A percentile compares a stretch with the other conserved stretches of the same genome.
Evolutionary conservation across 2,797 vertebrate species (phyloP).

Genomic region (Scarus forsteni): DNA sequence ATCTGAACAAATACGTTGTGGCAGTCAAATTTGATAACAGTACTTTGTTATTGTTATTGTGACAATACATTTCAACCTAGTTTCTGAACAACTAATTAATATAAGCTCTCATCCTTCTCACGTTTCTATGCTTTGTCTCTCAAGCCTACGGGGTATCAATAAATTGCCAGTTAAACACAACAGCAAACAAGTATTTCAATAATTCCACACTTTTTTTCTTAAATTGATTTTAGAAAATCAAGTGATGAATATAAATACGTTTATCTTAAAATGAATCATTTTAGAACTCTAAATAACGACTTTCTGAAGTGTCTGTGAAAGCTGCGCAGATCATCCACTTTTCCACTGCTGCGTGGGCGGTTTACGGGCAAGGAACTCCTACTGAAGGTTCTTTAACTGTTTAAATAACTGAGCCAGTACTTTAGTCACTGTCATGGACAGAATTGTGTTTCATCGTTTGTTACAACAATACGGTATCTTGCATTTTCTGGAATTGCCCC

Average conservation of each 20-base stretch:
- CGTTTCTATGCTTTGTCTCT: rapidly evolving
- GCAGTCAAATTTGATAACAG: background rate
- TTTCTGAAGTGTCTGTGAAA: slow-evolving; percentile 16
- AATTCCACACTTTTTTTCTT: rapidly evolving
- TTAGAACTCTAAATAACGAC: rapidly evolving
- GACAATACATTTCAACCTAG: rapidly evolving
- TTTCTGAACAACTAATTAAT: rapidly evolving
- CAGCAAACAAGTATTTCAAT: rapidly evolving
- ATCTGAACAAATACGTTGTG: rapidly evolving
- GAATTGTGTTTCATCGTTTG: background rate
- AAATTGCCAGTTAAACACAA: background rate
- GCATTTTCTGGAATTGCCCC: background rate
- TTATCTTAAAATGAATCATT: background rate
- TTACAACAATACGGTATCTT: rapidly evolving
- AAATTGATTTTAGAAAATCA: background rate
- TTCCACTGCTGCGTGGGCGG: slow-evolving; percentile 16
- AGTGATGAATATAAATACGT: rapidly evolving
- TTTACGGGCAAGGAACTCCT: slow-evolving; percentile 14
- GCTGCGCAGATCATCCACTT: slow-evolving; percentile 16
- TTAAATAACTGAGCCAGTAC: background rate
- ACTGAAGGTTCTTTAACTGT: background rate
- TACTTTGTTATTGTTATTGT: rapidly evolving
- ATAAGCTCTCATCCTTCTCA: background rate
- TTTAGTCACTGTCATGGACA: background rate
- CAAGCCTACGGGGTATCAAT: rapidly evolving